Base-by-base conservation (phyloP, 2,113 vertebrate species). In the Synchiropus splendidus region DNA sequence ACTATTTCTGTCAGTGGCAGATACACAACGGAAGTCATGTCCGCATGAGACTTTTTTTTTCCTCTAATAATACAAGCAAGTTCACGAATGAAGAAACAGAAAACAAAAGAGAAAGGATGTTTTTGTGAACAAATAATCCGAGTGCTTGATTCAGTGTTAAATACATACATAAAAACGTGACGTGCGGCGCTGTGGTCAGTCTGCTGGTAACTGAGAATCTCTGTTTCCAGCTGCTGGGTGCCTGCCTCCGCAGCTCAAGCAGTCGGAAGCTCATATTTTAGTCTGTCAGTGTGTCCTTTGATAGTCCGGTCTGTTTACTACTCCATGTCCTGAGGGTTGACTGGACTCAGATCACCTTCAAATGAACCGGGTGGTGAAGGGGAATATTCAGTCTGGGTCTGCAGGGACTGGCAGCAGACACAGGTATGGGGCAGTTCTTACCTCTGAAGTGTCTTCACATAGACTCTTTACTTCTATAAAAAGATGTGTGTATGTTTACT, bases 211-310 rank as follows among this genome's bases (percentile, higher is more conserved):
- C 33, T 11, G 58, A 52, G 67, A 39, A 50, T 44, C 45, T 61
- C 49, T 43, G 54, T 51, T 33, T 56, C 48, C 43, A 54, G 49
- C 54, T 54, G 62, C 49, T 30, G 42, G 52, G 41, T 47, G 40
- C 44, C 39, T 34, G 41, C 50, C 60, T 59, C 52, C 38, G 31
- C 61, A 50, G 61, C 58, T 55, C 54, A 68, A 64, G 52, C 45
- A 67, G 66, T 68, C 59, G 54, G 45, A 70, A 69, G 58, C 68
- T 81, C 71, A 81, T 83, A 79, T 81, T 74, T 43, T 54, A 82
- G 81, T 83, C 82, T 74, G 54, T 83, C 72, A 79, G 76, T 80
- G 69, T 54, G 53, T 51, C 62, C 84, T 85, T 86, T 85, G 84
- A 85, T 84, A 82, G 67, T 72, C 64, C 41, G 54, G 63, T 70